phyloP scores from a whole-genome alignment of 2,797 vertebrate genomes.

The Fundulus diaphanus region DNA sequence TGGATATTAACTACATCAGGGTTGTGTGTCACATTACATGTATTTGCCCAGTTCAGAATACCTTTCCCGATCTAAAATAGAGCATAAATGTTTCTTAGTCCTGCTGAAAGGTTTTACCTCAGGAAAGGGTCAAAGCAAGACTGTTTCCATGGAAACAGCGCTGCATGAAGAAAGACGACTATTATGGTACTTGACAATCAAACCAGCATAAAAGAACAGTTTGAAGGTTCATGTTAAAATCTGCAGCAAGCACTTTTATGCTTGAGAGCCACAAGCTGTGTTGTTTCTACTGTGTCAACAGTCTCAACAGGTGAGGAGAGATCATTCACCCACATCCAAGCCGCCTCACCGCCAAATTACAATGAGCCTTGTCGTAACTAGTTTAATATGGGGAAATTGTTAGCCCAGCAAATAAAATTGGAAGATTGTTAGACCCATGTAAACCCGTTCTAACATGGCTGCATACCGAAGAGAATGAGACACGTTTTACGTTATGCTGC shows the following conservation, averaged over 20 bases:
- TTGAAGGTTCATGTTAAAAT: conserved; percentile 8
- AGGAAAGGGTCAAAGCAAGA: neutral
- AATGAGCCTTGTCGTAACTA: conserved; percentile 16
- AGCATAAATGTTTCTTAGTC: neutral
- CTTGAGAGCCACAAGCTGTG: conserved; percentile 19
- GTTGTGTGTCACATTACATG: neutral
- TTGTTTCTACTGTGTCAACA: conserved; percentile 33
- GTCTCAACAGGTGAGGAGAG: conserved; percentile 8
- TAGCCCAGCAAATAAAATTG: neutral
- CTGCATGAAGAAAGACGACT: conserved; percentile 8
- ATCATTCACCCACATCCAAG: conserved; percentile 2
- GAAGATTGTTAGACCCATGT: no score
- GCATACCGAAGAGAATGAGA: neutral
- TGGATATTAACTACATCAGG: neutral
- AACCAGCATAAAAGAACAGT: conserved; percentile 13
- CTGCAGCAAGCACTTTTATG: conserved; percentile 10
- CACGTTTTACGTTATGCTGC: neutral
- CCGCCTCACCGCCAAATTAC: neutral
- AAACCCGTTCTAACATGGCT: neutral
- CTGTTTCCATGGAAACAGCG: conserved; percentile 32
- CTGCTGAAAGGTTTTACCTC: neutral
- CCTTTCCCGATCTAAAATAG: neutral
- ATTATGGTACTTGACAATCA: conserved; percentile 11
- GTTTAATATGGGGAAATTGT: neutral
- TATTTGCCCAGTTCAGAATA: neutral